Evolutionary conservation across 2,113 vertebrate species (phyloP).

Genomic region (Sorex araneus): DNA sequence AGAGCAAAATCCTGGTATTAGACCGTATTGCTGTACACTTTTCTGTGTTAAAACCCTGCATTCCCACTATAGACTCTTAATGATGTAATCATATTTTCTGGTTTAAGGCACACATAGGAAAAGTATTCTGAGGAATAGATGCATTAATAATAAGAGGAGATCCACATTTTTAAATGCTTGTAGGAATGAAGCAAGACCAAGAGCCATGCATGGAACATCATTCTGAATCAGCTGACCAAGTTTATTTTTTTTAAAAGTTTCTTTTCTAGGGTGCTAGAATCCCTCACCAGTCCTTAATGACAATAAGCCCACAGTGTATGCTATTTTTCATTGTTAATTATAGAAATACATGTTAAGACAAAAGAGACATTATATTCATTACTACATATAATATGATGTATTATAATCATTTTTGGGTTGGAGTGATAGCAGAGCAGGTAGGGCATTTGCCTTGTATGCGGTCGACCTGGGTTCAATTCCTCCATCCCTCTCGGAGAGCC

Average conservation of each 20-base stretch:
- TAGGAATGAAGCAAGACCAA: slow-evolving; percentile 65
- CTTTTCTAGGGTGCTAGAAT: slow-evolving; percentile 21
- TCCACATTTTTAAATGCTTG: slow-evolving; percentile 36
- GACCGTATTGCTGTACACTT: neutral
- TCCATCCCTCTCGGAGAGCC: no score
- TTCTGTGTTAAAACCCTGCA: neutral
- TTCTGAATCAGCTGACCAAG: slow-evolving; percentile 50
- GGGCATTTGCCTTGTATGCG: no score
- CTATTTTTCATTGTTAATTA: slow-evolving; percentile 21
- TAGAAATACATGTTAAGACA: slow-evolving; percentile 35
- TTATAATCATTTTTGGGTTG: slow-evolving; percentile 64
- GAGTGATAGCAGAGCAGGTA: no score
- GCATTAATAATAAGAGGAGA: slow-evolving; percentile 42
- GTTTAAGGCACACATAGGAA: slow-evolving; percentile 36
- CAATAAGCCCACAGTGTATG: neutral
- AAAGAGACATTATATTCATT: slow-evolving; percentile 48
- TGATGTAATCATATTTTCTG: slow-evolving; percentile 63
- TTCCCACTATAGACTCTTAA: neutral
- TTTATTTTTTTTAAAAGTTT: slow-evolving; percentile 36
- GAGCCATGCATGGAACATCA: slow-evolving; percentile 40
- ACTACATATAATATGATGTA: neutral
- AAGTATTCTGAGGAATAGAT: slow-evolving; percentile 10
- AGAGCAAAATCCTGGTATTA: neutral
- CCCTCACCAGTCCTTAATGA: neutral
- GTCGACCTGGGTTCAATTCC: no score